A percentile compares a stretch with the other conserved stretches of the same genome.
Conservation (phyloP, 2,888 invertebrate species). For the Sylvicola cinctus region DNA sequence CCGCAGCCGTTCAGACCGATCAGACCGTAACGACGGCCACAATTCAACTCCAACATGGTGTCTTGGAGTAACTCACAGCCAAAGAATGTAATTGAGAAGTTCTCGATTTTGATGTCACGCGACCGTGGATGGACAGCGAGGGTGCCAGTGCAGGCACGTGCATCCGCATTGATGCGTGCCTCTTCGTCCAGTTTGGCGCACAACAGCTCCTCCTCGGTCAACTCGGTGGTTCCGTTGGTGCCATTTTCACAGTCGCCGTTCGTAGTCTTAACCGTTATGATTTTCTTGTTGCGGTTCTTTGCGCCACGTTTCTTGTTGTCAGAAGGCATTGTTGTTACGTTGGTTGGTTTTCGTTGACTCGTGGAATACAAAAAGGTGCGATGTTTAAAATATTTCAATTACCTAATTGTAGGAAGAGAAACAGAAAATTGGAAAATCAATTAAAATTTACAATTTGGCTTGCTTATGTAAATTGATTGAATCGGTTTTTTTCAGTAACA, state of each 20-base stretch:
- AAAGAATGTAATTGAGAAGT: conserved; percentile 94
- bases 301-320: conserved; percentile 96
- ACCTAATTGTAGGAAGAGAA: too few relatives aligned
- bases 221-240: conserved; percentile 11
- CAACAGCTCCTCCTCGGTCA: conserved; percentile 43
- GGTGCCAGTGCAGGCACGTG: conserved; percentile 85
- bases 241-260: conserved; percentile 36
- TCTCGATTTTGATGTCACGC: conserved; percentile 88
- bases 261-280: conserved; percentile 31
- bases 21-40: conserved; percentile 88
- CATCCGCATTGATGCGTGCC: conserved; percentile 82
- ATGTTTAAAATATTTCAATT: background rate
- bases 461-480: too few relatives aligned
- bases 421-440: too few relatives aligned
- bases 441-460: too few relatives aligned
- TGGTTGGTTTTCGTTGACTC: background rate
- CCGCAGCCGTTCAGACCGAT: conserved; percentile 97
- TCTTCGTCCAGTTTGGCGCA: conserved; percentile 76
- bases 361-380: background rate
- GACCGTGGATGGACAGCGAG: conserved; percentile 89
- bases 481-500: too few relatives aligned
- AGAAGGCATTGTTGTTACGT: conserved; percentile 64
- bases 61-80: conserved; percentile 92
- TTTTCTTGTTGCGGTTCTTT: conserved; percentile 39
- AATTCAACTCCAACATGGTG: conserved; percentile 90